Conservation (phyloP, 2,797 vertebrate species). For the Danio albolineatus region DNA sequence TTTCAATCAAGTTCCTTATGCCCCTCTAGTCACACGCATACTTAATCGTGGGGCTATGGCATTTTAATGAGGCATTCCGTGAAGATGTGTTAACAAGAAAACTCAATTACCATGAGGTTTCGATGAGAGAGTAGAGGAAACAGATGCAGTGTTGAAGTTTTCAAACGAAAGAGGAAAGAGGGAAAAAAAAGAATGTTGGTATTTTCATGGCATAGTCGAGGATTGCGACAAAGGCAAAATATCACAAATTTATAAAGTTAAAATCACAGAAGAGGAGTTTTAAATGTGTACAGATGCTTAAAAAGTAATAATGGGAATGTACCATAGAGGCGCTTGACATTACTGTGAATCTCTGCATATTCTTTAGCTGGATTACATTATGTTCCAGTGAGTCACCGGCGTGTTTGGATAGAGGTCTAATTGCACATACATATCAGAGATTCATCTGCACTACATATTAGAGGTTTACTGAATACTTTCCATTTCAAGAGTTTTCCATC, state of each 20-base stretch:
- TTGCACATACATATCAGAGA: not conserved
- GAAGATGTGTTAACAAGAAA: conserved; percentile 63
- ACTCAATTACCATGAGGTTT: conserved; percentile 60
- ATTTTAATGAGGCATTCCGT: conserved; percentile 63
- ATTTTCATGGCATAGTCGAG: not conserved
- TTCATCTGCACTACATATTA: too few relatives aligned
- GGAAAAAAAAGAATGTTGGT: not conserved
- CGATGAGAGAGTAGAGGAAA: conserved; percentile 33
- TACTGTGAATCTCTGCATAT: not conserved
- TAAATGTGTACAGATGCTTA: not conserved
- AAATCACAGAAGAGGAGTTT: not conserved
- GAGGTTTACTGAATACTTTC: not conserved
- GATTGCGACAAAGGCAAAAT: conserved; percentile 16
- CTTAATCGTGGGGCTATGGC: conserved; percentile 60
- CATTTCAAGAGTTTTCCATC: conserved; percentile 1
- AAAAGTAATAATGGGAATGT: not conserved
- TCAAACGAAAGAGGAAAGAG: conserved; percentile 9
- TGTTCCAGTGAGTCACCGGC: not conserved
- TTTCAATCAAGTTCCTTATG: conserved; percentile 62
- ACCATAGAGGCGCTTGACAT: not conserved
- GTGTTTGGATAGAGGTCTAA: not conserved
- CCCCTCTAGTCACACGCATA: conserved; percentile 66
- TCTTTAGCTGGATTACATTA: not conserved
- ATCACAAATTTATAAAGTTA: not conserved
- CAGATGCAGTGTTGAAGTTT: conserved; percentile 20